These are phyloP conservation scores for Threskiornis aethiopicus DNA, from an alignment of 2,797 vertebrate genomes.

Conservation along the genomic window DNA sequence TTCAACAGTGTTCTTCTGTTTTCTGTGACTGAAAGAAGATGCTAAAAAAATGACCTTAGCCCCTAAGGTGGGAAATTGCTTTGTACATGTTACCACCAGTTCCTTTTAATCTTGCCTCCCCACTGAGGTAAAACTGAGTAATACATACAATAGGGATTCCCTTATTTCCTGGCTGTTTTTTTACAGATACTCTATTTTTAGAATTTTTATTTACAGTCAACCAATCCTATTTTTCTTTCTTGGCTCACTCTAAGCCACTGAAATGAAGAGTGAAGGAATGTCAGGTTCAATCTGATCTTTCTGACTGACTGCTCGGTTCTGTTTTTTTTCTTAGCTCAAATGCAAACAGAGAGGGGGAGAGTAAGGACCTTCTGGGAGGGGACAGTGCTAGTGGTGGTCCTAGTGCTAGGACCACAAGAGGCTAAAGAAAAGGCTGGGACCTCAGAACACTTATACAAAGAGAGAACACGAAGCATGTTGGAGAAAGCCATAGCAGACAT, in stretches of 20 bases:
- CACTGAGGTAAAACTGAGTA: background rate
- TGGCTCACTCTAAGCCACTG: background rate
- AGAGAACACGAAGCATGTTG: background rate
- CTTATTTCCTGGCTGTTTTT: background rate
- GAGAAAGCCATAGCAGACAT: background rate
- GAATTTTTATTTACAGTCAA: background rate
- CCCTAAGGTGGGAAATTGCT: background rate
- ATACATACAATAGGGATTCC: background rate
- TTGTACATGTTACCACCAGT: background rate
- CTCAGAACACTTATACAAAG: background rate
- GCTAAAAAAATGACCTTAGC: background rate
- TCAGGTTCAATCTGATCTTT: background rate
- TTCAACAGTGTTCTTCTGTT: background rate
- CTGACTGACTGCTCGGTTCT: background rate
- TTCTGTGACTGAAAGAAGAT: background rate
- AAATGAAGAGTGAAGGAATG: background rate
- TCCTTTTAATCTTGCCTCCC: background rate
- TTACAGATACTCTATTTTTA: background rate
- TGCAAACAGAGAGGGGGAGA: background rate
- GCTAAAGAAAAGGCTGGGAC: background rate
- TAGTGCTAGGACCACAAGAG: background rate
- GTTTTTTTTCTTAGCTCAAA: background rate
- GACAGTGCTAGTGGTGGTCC: background rate
- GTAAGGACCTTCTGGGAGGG: background rate
- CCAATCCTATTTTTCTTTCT: background rate